phyloP scores from a whole-genome alignment of 2,797 vertebrate species.

The Notolabrus celidotus region DNA sequence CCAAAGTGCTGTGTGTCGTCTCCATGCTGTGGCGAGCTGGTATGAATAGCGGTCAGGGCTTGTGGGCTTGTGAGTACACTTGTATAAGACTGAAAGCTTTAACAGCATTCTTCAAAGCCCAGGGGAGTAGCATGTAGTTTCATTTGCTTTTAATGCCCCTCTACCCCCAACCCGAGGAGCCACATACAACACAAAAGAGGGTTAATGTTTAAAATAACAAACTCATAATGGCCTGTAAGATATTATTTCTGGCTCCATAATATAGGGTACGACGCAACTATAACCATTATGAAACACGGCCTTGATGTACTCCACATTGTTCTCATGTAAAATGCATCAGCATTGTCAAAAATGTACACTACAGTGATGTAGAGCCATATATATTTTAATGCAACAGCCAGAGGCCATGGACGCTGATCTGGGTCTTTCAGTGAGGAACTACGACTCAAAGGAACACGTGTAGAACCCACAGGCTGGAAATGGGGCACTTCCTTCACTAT shows the following conservation, averaged over 20 bases:
- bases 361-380: constrained; percentile 55
- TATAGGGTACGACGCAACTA: constrained; percentile 25
- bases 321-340: constrained; percentile 65
- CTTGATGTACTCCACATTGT: constrained; percentile 22
- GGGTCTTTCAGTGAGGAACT: constrained; percentile 50
- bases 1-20: constrained; percentile 52
- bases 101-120: constrained; percentile 61
- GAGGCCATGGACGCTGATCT: constrained; percentile 47
- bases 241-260: constrained; percentile 31
- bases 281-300: constrained; percentile 36
- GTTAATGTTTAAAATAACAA: constrained; percentile 20
- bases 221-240: constrained; percentile 26
- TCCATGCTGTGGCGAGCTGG: constrained; percentile 24
- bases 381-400: constrained; percentile 54
- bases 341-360: constrained; percentile 36
- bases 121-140: constrained; percentile 53
- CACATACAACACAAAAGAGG: constrained; percentile 47
- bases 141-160: constrained; percentile 65
- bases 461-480: constrained; percentile 56
- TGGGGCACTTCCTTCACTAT: constrained; percentile 62
- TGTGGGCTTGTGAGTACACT: constrained; percentile 16
- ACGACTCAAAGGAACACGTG: constrained; percentile 45
- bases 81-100: constrained; percentile 66
- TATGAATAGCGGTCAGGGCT: constrained; percentile 30
- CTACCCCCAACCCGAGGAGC: constrained; percentile 17